Base-by-base conservation (phyloP, 2,888 invertebrate species). In the Phasia obesa region DNA sequence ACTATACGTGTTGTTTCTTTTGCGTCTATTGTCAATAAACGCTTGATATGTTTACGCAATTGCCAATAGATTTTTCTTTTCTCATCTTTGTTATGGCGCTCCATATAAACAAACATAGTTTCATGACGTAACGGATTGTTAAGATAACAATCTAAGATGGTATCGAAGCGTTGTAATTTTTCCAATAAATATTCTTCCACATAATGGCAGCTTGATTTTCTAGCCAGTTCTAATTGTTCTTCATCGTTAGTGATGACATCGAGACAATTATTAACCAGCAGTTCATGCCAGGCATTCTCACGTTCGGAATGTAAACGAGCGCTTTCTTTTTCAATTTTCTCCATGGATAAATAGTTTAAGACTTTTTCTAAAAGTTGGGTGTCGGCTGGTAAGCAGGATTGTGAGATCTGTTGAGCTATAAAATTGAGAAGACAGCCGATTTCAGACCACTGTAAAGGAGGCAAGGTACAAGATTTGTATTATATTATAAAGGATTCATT, bases 131-230 rank as follows among this genome's bases (percentile, higher is more conserved):
- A 89, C 23, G 93, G 92, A 88, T 95, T 95, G 27, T 93, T 92
- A 55, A 95, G 90, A 89, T 95, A 96, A 88, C 95, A 95, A 6
- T 92, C 92, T 6, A 96, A 88, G 67, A 96, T 94, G 86, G 93
- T 93, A 76, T 93, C 93, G 88, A 93, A 95, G 73, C 94, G 93
- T 55, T 93, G 91, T 49, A 93, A 90, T 84, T 92, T 92, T 89
- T 95, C 94, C 87, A 95, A 93, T 60, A 96, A 90, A 88, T 93
- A 92, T 88, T 96, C 95, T 86, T 94, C 94, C 0, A 96, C 95
- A 82, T 93, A 93, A 88, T 93, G 95, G 89, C 95, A 96, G 86
- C 93, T 93, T 0, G 95, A 94, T 49, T 93, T 92, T 83, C 94
- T 92, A 0, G 95, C 95, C 86, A 94, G 91, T 49, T 91, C 87